phyloP scores from a whole-genome alignment of 2,797 vertebrate genomes.

The Aulostomus chinensis region DNA sequence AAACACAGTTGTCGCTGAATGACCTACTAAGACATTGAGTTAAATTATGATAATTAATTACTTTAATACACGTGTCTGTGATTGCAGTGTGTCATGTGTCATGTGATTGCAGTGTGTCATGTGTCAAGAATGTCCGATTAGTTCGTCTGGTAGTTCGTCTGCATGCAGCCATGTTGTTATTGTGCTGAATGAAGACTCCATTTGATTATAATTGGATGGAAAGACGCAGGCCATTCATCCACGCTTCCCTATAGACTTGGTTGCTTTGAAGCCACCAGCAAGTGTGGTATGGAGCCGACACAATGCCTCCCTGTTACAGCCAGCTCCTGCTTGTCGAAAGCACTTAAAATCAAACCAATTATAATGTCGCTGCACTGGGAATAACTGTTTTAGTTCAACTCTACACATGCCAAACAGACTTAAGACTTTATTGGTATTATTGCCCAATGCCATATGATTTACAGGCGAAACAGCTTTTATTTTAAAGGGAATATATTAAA shows the following conservation, averaged over 20 bases:
- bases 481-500: too few species aligned
- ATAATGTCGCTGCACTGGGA: conserved; percentile 29
- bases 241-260: conserved; percentile 20
- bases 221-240: conserved; percentile 52
- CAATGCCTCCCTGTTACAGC: conserved; percentile 69
- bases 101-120: too few species aligned
- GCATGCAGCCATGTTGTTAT: conserved; percentile 27
- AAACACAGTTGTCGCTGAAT: too few species aligned
- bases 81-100: too few species aligned
- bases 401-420: conserved; percentile 21
- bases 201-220: conserved; percentile 59
- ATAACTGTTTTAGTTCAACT: conserved; percentile 29
- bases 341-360: conserved; percentile 57
- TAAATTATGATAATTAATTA: too few species aligned
- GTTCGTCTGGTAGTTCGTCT: too few species aligned
- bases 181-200: conserved; percentile 41
- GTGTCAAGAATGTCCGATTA: too few species aligned
- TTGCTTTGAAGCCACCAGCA: conserved; percentile 32
- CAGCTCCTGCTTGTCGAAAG: conserved; percentile 67
- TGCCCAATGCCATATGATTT: background rate
- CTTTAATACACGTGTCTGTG: too few species aligned
- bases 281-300: conserved; percentile 43
- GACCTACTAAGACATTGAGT: too few species aligned
- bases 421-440: conserved; percentile 37
- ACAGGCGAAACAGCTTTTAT: too few species aligned